Percentiles rank a stretch among this genome's conserved stretches.
Evolutionary conservation across 1,140 invertebrate genomes (phyloP).

Genomic region (Steinernema khuongi): DNA sequence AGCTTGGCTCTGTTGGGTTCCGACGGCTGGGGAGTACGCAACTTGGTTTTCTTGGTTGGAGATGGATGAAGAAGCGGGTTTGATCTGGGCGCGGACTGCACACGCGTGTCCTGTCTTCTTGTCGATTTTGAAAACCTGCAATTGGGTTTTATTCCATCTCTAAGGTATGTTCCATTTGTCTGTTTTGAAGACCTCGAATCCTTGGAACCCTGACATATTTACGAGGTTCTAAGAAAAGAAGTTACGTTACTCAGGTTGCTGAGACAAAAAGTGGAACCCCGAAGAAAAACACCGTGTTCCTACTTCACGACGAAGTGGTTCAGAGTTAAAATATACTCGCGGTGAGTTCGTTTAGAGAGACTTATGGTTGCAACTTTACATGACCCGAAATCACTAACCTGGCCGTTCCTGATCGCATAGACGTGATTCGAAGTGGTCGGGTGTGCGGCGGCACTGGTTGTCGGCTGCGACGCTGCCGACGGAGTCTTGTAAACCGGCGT

Average conservation of each 20-base stretch:
- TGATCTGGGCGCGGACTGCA: not conserved
- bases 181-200: not conserved
- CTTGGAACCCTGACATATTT: no score
- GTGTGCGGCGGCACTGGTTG: not conserved
- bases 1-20: not conserved
- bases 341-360: no score
- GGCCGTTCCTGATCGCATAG: conserved; percentile 9
- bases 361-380: no score
- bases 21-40: not conserved
- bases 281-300: no score
- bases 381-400: not conserved
- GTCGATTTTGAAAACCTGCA: conserved; percentile 1
- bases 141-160: no score
- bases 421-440: not conserved
- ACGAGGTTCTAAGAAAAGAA: not conserved
- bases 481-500: not conserved
- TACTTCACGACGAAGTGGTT: no score
- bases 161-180: not conserved
- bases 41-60: conserved; percentile 13
- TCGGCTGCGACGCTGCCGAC: not conserved
- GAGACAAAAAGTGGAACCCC: no score
- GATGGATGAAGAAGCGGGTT: not conserved
- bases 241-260: no score
- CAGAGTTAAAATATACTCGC: no score
- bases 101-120: not conserved